phyloP scores from a whole-genome alignment of 1,140 invertebrate species.

The Cheumatopsyche charites region DNA sequence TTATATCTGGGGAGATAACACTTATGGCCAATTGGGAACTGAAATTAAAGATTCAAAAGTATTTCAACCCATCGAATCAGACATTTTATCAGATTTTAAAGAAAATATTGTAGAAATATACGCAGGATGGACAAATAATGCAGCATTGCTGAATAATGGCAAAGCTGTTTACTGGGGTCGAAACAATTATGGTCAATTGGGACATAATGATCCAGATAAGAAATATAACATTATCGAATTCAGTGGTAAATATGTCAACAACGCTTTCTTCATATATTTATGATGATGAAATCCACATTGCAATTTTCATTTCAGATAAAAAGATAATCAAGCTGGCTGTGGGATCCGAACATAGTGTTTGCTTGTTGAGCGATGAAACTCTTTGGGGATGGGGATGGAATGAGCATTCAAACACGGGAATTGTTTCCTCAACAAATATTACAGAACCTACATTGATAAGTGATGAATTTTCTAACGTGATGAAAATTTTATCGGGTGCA shows the following conservation, averaged over 20 bases:
- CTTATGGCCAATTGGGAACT: constrained; percentile 71
- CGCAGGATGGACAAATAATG: constrained; percentile 78
- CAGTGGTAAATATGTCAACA: constrained; percentile 28
- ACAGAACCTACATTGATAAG: constrained; percentile 45
- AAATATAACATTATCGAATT: constrained; percentile 35
- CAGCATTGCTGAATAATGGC: constrained; percentile 65
- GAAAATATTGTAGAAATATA: constrained; percentile 61
- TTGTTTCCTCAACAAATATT: constrained; percentile 68
- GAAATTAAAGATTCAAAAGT: constrained; percentile 55
- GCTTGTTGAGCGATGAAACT: constrained; percentile 64
- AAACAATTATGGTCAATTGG: constrained; percentile 81
- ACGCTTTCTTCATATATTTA: background rate
- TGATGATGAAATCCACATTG: background rate
- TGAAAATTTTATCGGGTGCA: constrained; percentile 55
- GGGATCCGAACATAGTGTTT: constrained; percentile 80
- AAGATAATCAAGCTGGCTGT: constrained; percentile 65
- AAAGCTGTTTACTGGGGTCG: constrained; percentile 76
- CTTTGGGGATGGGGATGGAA: constrained; percentile 90
- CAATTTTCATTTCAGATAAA: constrained; percentile 51
- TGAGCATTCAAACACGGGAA: constrained; percentile 87
- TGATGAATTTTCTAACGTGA: constrained; percentile 44
- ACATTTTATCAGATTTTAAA: constrained; percentile 58
- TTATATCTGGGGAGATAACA: constrained; percentile 76
- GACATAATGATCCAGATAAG: constrained; percentile 47
- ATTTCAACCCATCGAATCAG: constrained; percentile 54